phyloP scores from a whole-genome alignment of 2,888 invertebrate species.

The Bellardia bayeri region DNA sequence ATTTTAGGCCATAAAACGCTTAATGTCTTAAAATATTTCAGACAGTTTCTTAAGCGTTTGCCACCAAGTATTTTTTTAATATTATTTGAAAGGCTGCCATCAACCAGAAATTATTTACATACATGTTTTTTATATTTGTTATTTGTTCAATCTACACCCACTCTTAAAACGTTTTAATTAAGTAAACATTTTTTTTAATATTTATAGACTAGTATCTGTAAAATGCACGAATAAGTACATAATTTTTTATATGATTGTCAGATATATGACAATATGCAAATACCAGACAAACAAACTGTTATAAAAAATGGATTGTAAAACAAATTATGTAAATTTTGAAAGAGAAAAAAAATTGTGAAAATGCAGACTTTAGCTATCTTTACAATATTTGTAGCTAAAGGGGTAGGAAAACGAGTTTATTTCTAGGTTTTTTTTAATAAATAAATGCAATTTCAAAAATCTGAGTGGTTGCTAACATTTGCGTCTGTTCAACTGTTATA shows the following conservation, averaged over 20 bases:
- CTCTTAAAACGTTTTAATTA: slow-evolving; percentile 46
- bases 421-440: background rate
- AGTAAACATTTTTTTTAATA: slow-evolving; percentile 17
- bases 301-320: slow-evolving; percentile 23
- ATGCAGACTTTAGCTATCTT: slow-evolving; percentile 19
- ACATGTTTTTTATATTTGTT: background rate
- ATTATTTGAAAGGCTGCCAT: background rate
- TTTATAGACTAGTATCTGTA: background rate
- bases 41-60: slow-evolving; percentile 17
- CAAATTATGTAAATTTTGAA: slow-evolving; percentile 50
- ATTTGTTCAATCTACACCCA: slow-evolving; percentile 43
- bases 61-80: slow-evolving; percentile 37
- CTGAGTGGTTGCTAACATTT: background rate
- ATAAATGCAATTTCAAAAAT: background rate
- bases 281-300: background rate
- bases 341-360: slow-evolving; percentile 12
- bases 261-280: slow-evolving; percentile 43
- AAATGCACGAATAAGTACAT: slow-evolving; percentile 3
- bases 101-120: slow-evolving; percentile 49
- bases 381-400: background rate
- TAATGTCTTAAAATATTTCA: slow-evolving; percentile 4
- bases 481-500: background rate
- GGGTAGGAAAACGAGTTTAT: background rate
- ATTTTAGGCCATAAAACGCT: slow-evolving; percentile 8
- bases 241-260: slow-evolving; percentile 1